phyloP scores from a whole-genome alignment of 2,888 invertebrate genomes.

The Diogma glabrata region DNA sequence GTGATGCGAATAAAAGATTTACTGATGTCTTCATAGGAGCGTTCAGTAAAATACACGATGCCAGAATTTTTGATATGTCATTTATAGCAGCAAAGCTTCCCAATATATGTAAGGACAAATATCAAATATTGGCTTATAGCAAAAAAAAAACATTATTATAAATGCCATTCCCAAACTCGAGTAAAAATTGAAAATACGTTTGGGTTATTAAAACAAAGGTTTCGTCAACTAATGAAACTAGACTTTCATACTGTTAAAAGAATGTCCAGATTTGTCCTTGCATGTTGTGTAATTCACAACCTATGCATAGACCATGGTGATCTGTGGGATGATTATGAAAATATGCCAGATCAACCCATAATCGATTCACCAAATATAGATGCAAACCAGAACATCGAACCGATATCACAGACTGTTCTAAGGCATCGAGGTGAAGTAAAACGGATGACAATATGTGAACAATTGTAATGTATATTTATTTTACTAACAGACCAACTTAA shows the following conservation, averaged over 20 bases:
- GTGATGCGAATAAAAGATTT: constrained; percentile 22
- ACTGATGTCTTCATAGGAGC: constrained; percentile 24
- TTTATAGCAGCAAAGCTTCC: constrained; percentile 16
- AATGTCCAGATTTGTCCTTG: not conserved
- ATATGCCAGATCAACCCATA: too few relatives aligned
- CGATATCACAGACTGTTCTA: not conserved
- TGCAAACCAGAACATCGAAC: not conserved
- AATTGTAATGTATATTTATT: too few relatives aligned
- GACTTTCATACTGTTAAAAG: not conserved
- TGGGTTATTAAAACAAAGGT: not conserved
- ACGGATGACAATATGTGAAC: too few relatives aligned
- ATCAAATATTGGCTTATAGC: not conserved
- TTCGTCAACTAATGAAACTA: not conserved
- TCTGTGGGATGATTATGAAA: not conserved
- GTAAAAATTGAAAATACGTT: not conserved
- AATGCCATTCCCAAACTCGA: not conserved
- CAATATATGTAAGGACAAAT: constrained; percentile 17
- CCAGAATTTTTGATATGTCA: constrained; percentile 22
- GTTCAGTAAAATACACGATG: constrained; percentile 25
- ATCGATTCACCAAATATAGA: too few relatives aligned
- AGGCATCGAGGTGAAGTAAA: not conserved
- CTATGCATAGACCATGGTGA: not conserved
- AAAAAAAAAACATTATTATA: not conserved
- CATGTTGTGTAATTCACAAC: not conserved
- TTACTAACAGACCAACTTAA: too few relatives aligned